These are phyloP conservation scores for Drosophila histrio DNA, from an alignment of 2,888 invertebrate species.

Conservation along the genomic window DNA sequence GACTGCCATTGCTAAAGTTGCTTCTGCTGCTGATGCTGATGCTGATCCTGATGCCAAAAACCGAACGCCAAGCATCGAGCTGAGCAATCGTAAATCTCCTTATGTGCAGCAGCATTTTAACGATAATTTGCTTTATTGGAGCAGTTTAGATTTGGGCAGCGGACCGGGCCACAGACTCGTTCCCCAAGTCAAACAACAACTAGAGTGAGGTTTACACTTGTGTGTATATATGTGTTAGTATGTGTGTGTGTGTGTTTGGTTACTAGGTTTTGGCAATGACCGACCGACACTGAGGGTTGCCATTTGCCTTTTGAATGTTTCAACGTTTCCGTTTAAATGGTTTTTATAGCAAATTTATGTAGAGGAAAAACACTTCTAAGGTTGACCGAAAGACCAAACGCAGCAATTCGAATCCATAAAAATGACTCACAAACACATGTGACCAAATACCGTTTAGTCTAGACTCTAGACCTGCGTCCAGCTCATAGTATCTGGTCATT, in stretches of 20 bases:
- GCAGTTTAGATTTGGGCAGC: conserved; percentile 76
- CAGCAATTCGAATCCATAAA: conserved; percentile 75
- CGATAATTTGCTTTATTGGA: conserved; percentile 81
- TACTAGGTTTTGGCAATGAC: conserved; percentile 54
- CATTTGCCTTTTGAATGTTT: conserved; percentile 71
- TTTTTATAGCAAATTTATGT: conserved; percentile 81
- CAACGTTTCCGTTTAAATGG: conserved; percentile 79
- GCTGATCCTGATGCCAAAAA: conserved; percentile 45
- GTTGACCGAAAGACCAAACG: conserved; percentile 72
- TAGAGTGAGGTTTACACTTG: conserved; percentile 32
- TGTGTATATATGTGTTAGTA: conserved; percentile 12
- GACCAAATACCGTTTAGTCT: conserved; percentile 46
- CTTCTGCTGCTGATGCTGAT: conserved; percentile 22
- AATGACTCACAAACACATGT: conserved; percentile 69
- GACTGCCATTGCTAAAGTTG: conserved; percentile 17
- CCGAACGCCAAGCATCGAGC: conserved; percentile 57
- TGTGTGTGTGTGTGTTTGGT: conserved; percentile 29
- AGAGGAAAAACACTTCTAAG: conserved; percentile 79
- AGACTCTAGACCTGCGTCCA: conserved; percentile 5
- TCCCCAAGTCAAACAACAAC: conserved; percentile 68
- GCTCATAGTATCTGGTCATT: not conserved
- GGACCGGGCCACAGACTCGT: conserved; percentile 43
- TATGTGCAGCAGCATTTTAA: conserved; percentile 80
- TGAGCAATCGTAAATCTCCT: conserved; percentile 80
- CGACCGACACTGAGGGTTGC: conserved; percentile 9